Percentiles rank a stretch among this genome's conserved stretches.
phyloP scores from a whole-genome alignment of 2,888 invertebrate species.

The Clitarchus hookeri region DNA sequence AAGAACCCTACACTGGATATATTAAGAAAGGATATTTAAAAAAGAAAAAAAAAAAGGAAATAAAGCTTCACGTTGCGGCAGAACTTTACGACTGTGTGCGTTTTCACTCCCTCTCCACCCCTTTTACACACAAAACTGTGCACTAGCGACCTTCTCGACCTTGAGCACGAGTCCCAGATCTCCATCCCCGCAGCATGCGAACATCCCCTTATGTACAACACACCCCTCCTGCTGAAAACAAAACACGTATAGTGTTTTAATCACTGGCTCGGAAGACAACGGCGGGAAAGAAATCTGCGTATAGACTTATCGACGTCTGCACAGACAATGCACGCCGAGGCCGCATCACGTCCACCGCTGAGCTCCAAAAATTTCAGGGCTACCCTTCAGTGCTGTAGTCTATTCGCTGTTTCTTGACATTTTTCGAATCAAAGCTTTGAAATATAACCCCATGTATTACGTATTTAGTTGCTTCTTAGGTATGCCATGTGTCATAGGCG shows the following conservation, averaged over 20 bases:
- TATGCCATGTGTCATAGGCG: too few relatives aligned
- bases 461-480: too few relatives aligned
- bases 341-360: too few relatives aligned
- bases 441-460: too few relatives aligned
- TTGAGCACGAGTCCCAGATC: background rate
- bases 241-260: constrained; percentile 14
- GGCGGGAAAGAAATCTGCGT: background rate
- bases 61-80: background rate
- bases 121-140: background rate
- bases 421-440: too few relatives aligned
- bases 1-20: background rate
- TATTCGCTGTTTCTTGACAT: too few relatives aligned
- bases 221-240: background rate
- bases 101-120: background rate
- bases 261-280: background rate
- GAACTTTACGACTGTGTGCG: background rate
- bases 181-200: too few relatives aligned
- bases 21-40: background rate
- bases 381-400: too few relatives aligned
- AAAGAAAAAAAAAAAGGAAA: background rate
- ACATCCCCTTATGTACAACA: background rate
- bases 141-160: background rate
- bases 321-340: background rate
- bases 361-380: too few relatives aligned
- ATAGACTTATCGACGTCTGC: background rate